Percentiles rank a stretch among this genome's conserved stretches.
Conservation (phyloP, 2,797 vertebrate genomes). For the Nannoperca australis region DNA sequence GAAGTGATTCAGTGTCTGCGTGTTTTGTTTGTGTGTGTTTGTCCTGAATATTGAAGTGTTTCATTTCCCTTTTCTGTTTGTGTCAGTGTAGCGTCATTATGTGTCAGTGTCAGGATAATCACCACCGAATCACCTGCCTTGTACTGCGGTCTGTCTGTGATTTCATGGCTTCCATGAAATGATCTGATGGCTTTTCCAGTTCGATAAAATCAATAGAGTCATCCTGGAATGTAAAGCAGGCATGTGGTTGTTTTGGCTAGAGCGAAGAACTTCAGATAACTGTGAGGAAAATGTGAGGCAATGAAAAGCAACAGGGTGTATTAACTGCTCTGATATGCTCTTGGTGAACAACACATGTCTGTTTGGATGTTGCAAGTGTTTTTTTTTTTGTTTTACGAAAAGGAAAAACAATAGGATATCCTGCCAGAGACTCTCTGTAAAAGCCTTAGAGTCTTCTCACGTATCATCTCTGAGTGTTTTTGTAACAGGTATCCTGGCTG, state of each 20-base stretch:
- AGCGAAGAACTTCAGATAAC: not conserved
- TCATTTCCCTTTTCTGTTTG: constrained; percentile 1
- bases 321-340: not conserved
- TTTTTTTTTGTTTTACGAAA: constrained; percentile 27
- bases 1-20: constrained; percentile 18
- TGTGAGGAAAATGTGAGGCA: constrained; percentile 16
- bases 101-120: constrained; percentile 24
- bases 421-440: constrained; percentile 43
- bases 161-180: constrained; percentile 42
- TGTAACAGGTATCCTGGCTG: constrained; percentile 62
- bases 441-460: constrained; percentile 43
- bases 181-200: constrained; percentile 55
- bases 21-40: not conserved
- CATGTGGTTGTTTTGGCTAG: constrained; percentile 23
- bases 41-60: constrained; percentile 2
- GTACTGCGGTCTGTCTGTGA: constrained; percentile 26
- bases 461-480: constrained; percentile 53
- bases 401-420: constrained; percentile 41
- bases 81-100: constrained; percentile 32
- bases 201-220: constrained; percentile 56
- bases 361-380: constrained; percentile 17
- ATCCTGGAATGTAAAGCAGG: constrained; percentile 45
- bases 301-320: constrained; percentile 7
- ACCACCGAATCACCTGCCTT: constrained; percentile 48
- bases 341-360: constrained; percentile 7